Conservation (phyloP, 1,140 invertebrate species). For the Lordiphosa clarofinis region DNA sequence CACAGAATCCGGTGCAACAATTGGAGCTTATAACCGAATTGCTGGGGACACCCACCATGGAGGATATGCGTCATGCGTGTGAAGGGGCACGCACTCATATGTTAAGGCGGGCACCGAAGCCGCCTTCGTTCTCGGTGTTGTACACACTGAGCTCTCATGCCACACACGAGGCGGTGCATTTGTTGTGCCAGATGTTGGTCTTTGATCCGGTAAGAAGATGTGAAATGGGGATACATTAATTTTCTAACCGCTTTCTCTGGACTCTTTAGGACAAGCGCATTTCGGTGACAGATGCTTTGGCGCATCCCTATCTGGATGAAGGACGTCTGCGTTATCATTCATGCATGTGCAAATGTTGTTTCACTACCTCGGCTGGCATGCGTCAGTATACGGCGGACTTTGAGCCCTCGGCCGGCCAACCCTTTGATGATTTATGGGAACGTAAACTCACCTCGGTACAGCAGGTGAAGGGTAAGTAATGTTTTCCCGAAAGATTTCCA, state of each 20-base stretch:
- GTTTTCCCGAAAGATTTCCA: background rate
- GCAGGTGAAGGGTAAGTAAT: conserved; percentile 95
- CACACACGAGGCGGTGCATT: conserved; percentile 97
- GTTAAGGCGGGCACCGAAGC: conserved; percentile 92
- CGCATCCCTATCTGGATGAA: conserved; percentile 98
- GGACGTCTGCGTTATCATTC: conserved; percentile 98
- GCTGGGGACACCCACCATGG: conserved; percentile 96
- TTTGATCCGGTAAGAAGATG: conserved; percentile 91
- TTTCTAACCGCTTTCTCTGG: conserved; percentile 79
- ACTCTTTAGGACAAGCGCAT: conserved; percentile 98
- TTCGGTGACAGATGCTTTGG: conserved; percentile 94
- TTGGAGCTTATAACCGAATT: conserved; percentile 98
- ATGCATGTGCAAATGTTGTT: conserved; percentile 99
- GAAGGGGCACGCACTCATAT: conserved; percentile 97
- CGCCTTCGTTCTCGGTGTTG: conserved; percentile 92
- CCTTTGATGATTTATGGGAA: conserved; percentile 97
- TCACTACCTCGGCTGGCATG: conserved; percentile 85
- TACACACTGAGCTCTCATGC: conserved; percentile 95
- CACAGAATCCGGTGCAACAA: conserved; percentile 96
- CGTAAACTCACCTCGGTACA: conserved; percentile 93
- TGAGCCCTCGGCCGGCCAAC: conserved; percentile 92
- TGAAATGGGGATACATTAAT: too few species aligned
- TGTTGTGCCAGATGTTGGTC: conserved; percentile 98
- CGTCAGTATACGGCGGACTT: conserved; percentile 95
- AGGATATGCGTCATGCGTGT: conserved; percentile 98